Percentiles rank a stretch among this genome's conserved stretches.
These are phyloP conservation scores for Rhodophaea formosa DNA, from an alignment of 2,888 invertebrate genomes.

Conservation along the genomic window DNA sequence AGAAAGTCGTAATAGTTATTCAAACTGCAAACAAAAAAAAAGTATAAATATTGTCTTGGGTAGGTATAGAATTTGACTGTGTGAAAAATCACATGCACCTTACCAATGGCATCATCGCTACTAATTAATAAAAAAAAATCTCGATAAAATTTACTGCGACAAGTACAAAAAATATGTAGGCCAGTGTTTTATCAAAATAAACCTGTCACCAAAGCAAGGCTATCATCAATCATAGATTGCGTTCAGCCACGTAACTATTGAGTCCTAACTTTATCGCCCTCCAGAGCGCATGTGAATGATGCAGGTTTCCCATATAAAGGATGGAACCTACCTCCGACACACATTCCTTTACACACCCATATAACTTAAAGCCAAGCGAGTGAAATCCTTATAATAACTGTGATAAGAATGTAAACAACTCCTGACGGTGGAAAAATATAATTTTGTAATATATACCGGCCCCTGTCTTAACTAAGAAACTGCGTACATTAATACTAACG, in stretches of 20 bases:
- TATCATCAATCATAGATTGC: conserved; percentile 43
- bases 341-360: conserved; percentile 27
- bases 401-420: conserved; percentile 13
- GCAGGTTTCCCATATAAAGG: conserved; percentile 60
- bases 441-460: conserved; percentile 27
- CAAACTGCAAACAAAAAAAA: too few relatives aligned
- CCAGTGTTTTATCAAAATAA: conserved; percentile 20
- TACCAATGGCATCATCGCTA: too few relatives aligned
- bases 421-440: background rate
- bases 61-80: too few relatives aligned
- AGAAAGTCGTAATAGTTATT: too few relatives aligned
- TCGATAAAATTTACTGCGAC: background rate
- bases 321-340: conserved; percentile 42
- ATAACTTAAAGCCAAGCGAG: background rate
- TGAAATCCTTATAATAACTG: conserved; percentile 7
- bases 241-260: conserved; percentile 32
- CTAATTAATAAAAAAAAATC: background rate
- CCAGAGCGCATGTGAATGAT: conserved; percentile 48
- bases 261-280: conserved; percentile 26
- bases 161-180: conserved; percentile 7
- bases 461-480: conserved; percentile 40
- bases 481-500: conserved; percentile 45
- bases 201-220: conserved; percentile 31
- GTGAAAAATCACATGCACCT: too few relatives aligned
- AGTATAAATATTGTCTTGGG: too few relatives aligned